Evolutionary conservation across 2,888 invertebrate species (phyloP).

Genomic region (Lydus trimaculatus): DNA sequence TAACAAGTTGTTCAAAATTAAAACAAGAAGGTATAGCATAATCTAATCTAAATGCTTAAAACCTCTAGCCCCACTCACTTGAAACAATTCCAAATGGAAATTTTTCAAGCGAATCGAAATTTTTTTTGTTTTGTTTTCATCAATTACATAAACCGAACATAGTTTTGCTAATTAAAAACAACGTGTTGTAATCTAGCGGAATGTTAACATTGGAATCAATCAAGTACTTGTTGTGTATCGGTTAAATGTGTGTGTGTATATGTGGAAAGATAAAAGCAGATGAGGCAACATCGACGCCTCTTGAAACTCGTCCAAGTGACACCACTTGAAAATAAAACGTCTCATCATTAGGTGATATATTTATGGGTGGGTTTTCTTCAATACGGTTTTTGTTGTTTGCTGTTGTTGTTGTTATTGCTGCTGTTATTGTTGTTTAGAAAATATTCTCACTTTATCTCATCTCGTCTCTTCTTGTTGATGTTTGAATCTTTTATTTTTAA

Average conservation of each 20-base stretch:
- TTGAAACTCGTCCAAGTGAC: conserved; percentile 47
- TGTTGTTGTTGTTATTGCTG: background rate
- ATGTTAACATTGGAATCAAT: conserved; percentile 35
- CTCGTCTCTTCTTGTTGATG: background rate
- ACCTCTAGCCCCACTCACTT: no score
- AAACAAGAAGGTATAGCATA: conserved; percentile 19
- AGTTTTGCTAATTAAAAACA: conserved; percentile 45
- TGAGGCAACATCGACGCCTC: conserved; percentile 37
- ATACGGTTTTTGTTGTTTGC: background rate
- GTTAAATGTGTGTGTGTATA: background rate
- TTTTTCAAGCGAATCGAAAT: background rate
- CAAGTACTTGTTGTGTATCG: conserved; percentile 20
- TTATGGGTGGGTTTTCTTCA: conserved; percentile 36
- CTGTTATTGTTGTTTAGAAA: background rate
- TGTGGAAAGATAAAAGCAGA: conserved; percentile 37
- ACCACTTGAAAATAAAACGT: conserved; percentile 48
- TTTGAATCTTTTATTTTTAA: background rate
- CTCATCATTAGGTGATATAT: conserved; percentile 48
- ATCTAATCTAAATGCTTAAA: conserved; percentile 13
- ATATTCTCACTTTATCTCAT: no score
- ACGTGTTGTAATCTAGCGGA: conserved; percentile 38
- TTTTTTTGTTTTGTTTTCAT: background rate
- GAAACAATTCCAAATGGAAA: conserved; percentile 2
- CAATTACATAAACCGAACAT: conserved; percentile 42
- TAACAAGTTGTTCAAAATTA: conserved; percentile 13